These are phyloP conservation scores for Cancer borealis DNA, from an alignment of 2,888 invertebrate species.

Conservation along the genomic window DNA sequence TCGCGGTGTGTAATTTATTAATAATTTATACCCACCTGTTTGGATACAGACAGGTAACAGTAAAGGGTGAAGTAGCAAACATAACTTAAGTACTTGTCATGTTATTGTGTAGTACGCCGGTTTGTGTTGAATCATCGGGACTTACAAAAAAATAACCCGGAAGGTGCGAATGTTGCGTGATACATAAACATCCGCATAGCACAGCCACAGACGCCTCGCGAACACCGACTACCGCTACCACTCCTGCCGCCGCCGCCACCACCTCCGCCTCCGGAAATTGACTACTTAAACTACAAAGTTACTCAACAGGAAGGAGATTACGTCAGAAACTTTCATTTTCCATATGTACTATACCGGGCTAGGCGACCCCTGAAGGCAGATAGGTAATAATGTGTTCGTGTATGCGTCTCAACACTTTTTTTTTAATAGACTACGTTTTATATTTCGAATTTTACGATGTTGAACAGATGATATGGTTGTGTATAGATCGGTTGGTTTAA, in stretches of 20 bases:
- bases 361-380: not conserved
- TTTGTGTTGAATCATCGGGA: not conserved
- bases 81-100: not conserved
- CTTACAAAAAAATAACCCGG: conserved; percentile 8
- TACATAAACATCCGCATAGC: not conserved
- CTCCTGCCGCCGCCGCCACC: not conserved
- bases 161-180: not conserved
- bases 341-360: not conserved
- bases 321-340: not conserved
- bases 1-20: not conserved
- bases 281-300: not conserved
- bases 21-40: not conserved
- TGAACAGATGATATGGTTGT: no score
- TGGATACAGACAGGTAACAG: not conserved
- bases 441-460: no score
- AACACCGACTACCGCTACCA: not conserved
- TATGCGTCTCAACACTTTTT: not conserved
- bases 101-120: not conserved
- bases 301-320: not conserved
- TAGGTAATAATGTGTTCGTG: not conserved
- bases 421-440: no score
- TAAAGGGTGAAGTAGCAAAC: not conserved
- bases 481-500: no score
- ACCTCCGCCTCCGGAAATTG: not conserved
- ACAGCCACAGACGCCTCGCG: not conserved